Conservation (phyloP, 2,113 vertebrate species). For the Myrmophylax atrothorax region DNA sequence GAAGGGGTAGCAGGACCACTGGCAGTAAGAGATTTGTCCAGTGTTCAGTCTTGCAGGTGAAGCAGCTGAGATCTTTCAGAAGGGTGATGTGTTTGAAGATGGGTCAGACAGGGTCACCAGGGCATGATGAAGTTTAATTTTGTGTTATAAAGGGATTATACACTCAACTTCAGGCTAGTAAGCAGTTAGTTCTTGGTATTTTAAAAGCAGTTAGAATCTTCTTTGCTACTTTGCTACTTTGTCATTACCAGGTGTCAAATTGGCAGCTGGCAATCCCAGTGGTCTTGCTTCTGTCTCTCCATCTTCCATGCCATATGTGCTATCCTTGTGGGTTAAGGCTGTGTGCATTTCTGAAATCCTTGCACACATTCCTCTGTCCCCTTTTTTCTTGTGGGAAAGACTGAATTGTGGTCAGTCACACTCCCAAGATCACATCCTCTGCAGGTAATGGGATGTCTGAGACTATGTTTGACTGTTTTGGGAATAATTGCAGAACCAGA, state of each 20-base stretch:
- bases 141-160: neutral
- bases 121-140: neutral
- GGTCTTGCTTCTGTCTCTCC: neutral
- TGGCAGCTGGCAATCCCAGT: neutral
- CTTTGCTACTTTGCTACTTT: neutral
- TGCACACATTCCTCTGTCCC: neutral
- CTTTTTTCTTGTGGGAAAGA: neutral
- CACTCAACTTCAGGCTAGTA: neutral
- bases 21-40: neutral
- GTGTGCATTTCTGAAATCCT: neutral
- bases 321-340: neutral
- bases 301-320: rapidly evolving
- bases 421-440: neutral
- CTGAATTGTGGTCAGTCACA: rapidly evolving
- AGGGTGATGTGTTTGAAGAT: neutral
- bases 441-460: neutral
- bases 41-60: neutral
- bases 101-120: neutral
- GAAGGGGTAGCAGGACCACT: neutral
- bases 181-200: neutral
- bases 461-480: neutral
- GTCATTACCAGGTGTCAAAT: neutral
- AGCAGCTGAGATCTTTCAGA: neutral
- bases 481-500: neutral
- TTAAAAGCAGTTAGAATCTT: neutral